phyloP scores from a whole-genome alignment of 2,113 vertebrate genomes.

The Oryzias woworae region DNA sequence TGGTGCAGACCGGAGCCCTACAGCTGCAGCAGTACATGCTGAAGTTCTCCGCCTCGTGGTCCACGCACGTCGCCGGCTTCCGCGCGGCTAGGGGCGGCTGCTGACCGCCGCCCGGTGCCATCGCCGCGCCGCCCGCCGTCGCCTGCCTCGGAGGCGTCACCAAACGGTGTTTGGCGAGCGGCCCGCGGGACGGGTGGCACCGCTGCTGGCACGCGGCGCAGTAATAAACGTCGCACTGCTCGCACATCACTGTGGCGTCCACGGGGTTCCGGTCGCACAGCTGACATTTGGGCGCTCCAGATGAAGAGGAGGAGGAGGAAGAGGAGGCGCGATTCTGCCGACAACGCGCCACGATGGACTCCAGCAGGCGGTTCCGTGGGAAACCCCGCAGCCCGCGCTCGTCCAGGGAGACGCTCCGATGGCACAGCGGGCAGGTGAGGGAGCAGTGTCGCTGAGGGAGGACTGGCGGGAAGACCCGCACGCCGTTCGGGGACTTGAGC shows the following conservation, averaged over 20 bases:
- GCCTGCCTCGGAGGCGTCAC: slow-evolving; percentile 67
- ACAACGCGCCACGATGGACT: slow-evolving; percentile 89
- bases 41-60: slow-evolving; percentile 94
- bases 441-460: slow-evolving; percentile 80
- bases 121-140: slow-evolving; percentile 18
- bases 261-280: slow-evolving; percentile 84
- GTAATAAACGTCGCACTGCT: slow-evolving; percentile 95
- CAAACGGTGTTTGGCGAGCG: slow-evolving; percentile 92
- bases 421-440: slow-evolving; percentile 94
- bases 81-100: slow-evolving; percentile 68
- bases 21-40: slow-evolving; percentile 93
- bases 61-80: slow-evolving; percentile 85
- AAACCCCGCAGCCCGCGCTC: slow-evolving; percentile 92
- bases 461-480: slow-evolving; percentile 86
- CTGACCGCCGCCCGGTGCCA: slow-evolving; percentile 24
- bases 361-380: slow-evolving; percentile 91
- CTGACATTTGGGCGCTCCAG: slow-evolving; percentile 82
- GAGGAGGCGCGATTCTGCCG: slow-evolving; percentile 79
- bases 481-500: slow-evolving; percentile 90
- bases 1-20: slow-evolving; percentile 85
- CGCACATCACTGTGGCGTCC: slow-evolving; percentile 84
- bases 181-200: slow-evolving; percentile 93
- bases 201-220: slow-evolving; percentile 90
- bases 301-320: slow-evolving; percentile 3
- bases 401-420: slow-evolving; percentile 93